These are phyloP conservation scores for Odiellus spinosus DNA, from an alignment of 2,888 invertebrate species.

Conservation along the genomic window DNA sequence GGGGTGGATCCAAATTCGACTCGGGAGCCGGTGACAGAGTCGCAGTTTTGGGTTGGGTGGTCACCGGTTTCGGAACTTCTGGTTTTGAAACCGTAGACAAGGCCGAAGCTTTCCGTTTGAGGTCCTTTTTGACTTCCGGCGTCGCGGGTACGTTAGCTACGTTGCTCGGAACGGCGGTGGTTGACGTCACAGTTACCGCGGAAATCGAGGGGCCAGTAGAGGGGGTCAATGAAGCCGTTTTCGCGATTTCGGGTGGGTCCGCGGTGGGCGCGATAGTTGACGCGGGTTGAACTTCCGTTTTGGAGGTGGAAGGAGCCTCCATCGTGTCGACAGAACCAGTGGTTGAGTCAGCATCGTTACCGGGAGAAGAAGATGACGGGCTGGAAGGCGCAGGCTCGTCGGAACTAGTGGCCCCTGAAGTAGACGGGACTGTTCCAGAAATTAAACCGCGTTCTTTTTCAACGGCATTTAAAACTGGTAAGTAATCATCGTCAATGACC, in stretches of 20 bases:
- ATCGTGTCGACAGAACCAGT: neutral
- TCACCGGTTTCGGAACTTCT: neutral
- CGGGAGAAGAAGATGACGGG: neutral
- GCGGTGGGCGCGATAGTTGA: neutral
- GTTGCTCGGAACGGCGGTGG: constrained; percentile 1
- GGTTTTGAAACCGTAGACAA: neutral
- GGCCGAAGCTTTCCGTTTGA: neutral
- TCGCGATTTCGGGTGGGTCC: neutral
- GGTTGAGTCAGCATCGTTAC: neutral
- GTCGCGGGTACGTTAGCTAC: neutral
- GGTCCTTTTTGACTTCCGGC: neutral
- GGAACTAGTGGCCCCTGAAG: neutral
- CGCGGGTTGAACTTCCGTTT: neutral
- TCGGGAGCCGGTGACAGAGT: neutral
- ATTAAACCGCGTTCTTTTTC: no score
- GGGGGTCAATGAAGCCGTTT: neutral
- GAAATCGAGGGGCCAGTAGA: constrained; percentile 3
- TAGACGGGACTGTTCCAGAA: neutral
- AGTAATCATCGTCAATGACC: no score
- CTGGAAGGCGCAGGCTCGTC: constrained; percentile 1
- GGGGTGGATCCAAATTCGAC: neutral
- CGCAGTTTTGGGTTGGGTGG: neutral
- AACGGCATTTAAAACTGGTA: no score
- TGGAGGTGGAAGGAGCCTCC: neutral
- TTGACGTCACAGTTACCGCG: neutral